A percentile compares a stretch with the other conserved stretches of the same genome.
Evolutionary conservation across 1,140 invertebrate species (phyloP).

Genomic region (Phymastichus coffea): DNA sequence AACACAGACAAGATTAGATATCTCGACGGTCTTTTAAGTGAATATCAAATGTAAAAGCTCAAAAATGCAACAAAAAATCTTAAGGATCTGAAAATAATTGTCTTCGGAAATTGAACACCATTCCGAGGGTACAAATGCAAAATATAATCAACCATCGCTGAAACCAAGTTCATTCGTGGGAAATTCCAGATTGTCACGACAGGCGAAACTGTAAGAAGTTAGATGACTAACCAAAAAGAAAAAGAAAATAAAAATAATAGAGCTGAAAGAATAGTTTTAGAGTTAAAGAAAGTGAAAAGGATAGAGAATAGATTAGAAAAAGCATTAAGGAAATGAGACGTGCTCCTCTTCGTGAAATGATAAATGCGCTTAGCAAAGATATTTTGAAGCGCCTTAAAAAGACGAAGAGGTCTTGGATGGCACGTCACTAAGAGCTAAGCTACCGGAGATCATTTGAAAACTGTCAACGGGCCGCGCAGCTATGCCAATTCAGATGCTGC

Average conservation of each 20-base stretch:
- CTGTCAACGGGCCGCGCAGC: constrained; percentile 56
- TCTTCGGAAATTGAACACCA: constrained; percentile 9
- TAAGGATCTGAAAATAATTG: constrained; percentile 12
- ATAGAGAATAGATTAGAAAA: constrained; percentile 12
- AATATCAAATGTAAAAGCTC: neutral
- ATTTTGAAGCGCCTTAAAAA: too few species aligned
- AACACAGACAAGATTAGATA: constrained; percentile 14
- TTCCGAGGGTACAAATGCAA: too few species aligned
- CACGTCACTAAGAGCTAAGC: constrained; percentile 56
- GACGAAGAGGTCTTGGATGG: too few species aligned
- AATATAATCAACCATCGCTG: constrained; percentile 17
- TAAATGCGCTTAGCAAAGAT: too few species aligned
- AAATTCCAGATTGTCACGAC: constrained; percentile 14
- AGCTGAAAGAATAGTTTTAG: constrained; percentile 29
- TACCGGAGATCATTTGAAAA: constrained; percentile 60
- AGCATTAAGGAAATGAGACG: neutral
- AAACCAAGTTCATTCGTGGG: constrained; percentile 15
- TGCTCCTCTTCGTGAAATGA: neutral
- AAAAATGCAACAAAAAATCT: too few species aligned
- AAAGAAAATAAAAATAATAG: constrained; percentile 35
- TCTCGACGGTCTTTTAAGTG: constrained; percentile 7
- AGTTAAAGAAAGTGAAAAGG: neutral
- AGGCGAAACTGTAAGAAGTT: constrained; percentile 13
- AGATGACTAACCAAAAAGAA: constrained; percentile 24
- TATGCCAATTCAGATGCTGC: constrained; percentile 55